Evolutionary conservation across 2,113 vertebrate genomes (phyloP), one percentile per base, ranked within the genome.

Genomic region (Rhegmatorhina hoffmannsi): DNA sequence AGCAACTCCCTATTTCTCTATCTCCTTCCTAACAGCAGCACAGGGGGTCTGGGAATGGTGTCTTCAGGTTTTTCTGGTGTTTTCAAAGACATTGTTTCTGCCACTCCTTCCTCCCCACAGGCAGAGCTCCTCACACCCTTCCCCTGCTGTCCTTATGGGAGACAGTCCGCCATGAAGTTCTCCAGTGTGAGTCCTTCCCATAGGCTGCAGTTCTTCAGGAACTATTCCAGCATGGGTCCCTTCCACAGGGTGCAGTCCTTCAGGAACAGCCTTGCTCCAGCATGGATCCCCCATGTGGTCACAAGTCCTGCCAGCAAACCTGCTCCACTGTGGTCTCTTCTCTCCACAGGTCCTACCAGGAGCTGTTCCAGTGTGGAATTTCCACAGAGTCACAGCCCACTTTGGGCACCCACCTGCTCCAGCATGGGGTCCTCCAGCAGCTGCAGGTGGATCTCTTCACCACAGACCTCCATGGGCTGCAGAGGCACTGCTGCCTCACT

Each of bases 141-240:
- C 16, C 17, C 46, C 16, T 47, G 62, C n/a, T 68, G n/a, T 46
- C 23, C 15, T 34, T 8, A 40, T 9, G 15, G 46, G 24, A 60
- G 23, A 29, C 15, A 52, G 8, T 44, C 15, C 15, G 38, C 34
- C 18, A 17, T 17, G 33, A 38, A 25, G 23, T 17, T 17, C 8
- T 29, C 60, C 44, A 29, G 1, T 5, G 21, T 5, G 8, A 53
- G 18, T 20, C 19, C 36, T n/a, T 67, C 46, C 60, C 59, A 33
- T 26, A 58, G 33, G 67, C 17, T 46, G 38, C 69, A 52, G 13
- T 12, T n/a, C 46, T 47, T 29, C n/a, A 47, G 38, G 13, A 75
- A 13, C 18, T 59, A 3, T 38, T 20, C 46, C 44, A 31, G 10
- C 2, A 0, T 8, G 10, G 4, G 13, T 69, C 10, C 17, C 17